Percentiles rank a stretch among this genome's conserved stretches.
These are phyloP conservation scores for Brotula barbata DNA, from an alignment of 2,797 vertebrate genomes.

Conservation along the genomic window DNA sequence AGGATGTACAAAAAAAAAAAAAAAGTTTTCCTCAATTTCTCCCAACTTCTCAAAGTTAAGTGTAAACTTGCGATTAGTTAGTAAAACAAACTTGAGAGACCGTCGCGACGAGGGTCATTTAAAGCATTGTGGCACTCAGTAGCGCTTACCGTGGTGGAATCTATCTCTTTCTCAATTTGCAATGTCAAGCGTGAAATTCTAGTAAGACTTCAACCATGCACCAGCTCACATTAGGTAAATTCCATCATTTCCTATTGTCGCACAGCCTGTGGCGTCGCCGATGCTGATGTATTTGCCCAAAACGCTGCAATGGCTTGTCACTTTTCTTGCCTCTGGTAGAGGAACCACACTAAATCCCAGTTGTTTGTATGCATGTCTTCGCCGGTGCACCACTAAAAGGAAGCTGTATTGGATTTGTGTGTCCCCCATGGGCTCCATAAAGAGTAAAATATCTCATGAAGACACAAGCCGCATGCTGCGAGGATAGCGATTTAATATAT, in stretches of 20 bases:
- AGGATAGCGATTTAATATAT: constrained; percentile 78
- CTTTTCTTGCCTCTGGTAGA: constrained; percentile 72
- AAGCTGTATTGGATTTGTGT: constrained; percentile 75
- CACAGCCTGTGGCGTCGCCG: constrained; percentile 61
- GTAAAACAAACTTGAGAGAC: constrained; percentile 10
- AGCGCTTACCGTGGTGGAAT: constrained; percentile 8
- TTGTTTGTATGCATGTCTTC: constrained; percentile 77
- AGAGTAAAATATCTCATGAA: constrained; percentile 80
- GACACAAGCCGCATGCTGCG: constrained; percentile 70
- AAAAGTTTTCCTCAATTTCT: constrained; percentile 50
- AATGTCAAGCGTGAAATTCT: constrained; percentile 30
- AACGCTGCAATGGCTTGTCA: constrained; percentile 70
- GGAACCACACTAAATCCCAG: constrained; percentile 74
- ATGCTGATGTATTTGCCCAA: constrained; percentile 68
- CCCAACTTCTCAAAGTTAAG: constrained; percentile 15
- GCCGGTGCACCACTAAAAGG: constrained; percentile 69
- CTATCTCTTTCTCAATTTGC: constrained; percentile 19
- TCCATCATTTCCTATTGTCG: constrained; percentile 59
- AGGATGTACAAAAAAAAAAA: constrained; percentile 31
- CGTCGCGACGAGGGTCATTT: constrained; percentile 14
- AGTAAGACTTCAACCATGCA: constrained; percentile 40
- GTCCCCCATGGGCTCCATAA: constrained; percentile 78
- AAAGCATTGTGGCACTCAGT: constrained; percentile 15
- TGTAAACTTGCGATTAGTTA: constrained; percentile 27
- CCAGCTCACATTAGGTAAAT: constrained; percentile 63